Evolutionary conservation across 2,113 vertebrate species (phyloP).

Genomic region (Podarcis cretensis): DNA sequence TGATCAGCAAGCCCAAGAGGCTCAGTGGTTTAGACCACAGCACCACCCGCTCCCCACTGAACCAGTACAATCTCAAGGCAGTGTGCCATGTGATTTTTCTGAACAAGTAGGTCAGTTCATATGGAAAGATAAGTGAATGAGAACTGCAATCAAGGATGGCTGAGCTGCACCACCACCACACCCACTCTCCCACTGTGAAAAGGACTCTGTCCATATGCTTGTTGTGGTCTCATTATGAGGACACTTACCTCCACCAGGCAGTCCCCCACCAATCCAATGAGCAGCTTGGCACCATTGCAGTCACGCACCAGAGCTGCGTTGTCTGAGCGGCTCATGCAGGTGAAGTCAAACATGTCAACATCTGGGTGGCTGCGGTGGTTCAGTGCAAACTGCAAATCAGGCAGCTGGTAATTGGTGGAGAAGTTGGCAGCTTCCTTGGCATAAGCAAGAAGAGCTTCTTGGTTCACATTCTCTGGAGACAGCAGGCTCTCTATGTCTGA

Average conservation of each 20-base stretch:
- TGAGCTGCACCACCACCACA: background rate
- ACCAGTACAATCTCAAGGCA: background rate
- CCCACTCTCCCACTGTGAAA: background rate
- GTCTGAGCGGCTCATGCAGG: constrained; percentile 88
- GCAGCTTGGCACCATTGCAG: constrained; percentile 75
- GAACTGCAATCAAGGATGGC: background rate
- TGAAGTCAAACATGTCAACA: constrained; percentile 91
- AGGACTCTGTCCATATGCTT: background rate
- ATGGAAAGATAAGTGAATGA: background rate
- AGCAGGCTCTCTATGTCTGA: constrained; percentile 79
- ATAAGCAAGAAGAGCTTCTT: constrained; percentile 77
- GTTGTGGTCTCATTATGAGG: background rate
- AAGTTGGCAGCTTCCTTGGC: constrained; percentile 84
- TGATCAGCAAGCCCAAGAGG: too few species aligned
- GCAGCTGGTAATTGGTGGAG: constrained; percentile 81
- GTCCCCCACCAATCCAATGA: constrained; percentile 89
- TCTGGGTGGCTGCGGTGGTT: constrained; percentile 75
- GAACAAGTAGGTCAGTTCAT: background rate
- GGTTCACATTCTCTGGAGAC: constrained; percentile 77
- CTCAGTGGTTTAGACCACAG: too few species aligned
- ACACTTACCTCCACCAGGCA: constrained; percentile 91
- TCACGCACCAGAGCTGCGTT: constrained; percentile 85
- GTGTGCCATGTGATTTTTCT: background rate
- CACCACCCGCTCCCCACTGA: background rate
- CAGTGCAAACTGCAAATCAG: constrained; percentile 79